Base-by-base conservation (phyloP, 2,888 invertebrate genomes). In the Rapana venosa region DNA sequence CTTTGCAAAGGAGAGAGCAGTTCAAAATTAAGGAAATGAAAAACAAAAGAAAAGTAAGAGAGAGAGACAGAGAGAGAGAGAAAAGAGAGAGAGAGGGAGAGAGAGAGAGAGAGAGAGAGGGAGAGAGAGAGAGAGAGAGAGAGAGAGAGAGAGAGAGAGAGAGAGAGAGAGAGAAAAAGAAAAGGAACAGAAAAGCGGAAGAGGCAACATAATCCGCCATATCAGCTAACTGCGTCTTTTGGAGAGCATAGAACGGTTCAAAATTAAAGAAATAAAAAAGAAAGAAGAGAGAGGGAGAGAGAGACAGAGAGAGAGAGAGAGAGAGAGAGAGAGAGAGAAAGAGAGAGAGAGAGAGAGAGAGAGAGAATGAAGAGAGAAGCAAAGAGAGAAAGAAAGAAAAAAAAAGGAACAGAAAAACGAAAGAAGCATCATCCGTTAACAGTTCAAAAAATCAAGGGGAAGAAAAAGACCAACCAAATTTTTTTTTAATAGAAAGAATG, bases 41-140 rank as follows among this genome's bases (percentile, higher is more conserved):
- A 26, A 66, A 13, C 2, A 26, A 66, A 26, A 66, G 13, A 66
- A 1, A 66, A 26, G 13, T 17, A 66, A 22, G 1, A 66, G 6
- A 66, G 66, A 66, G 13, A 66, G 13, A 66, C 20, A 66, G 61
- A 66, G 66, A 66, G 66, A 66, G 66, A 66, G 66, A 26, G 26
- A 13, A 66, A 26, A 66, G 66, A 66, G 13, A 66, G 66, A 6
- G 26, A 66, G 26, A 66, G 13, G 13, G 17, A n/a, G n/a, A n/a
- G 13, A 66, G 66, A 66, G 66, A 66, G 66, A 66, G 66, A 66
- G 66, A 66, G 66, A 66, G 66, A 66, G 26, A 66, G 66, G 13
- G 66, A 66, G 66, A 66, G 66, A 66, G 66, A 66, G 66, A 66
- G 66, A 66, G 66, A 66, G 66, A 66, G 66, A 66, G 66, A 66